These are phyloP conservation scores for Alentia gelatinosa DNA, from an alignment of 2,888 invertebrate species.

Conservation along the genomic window DNA sequence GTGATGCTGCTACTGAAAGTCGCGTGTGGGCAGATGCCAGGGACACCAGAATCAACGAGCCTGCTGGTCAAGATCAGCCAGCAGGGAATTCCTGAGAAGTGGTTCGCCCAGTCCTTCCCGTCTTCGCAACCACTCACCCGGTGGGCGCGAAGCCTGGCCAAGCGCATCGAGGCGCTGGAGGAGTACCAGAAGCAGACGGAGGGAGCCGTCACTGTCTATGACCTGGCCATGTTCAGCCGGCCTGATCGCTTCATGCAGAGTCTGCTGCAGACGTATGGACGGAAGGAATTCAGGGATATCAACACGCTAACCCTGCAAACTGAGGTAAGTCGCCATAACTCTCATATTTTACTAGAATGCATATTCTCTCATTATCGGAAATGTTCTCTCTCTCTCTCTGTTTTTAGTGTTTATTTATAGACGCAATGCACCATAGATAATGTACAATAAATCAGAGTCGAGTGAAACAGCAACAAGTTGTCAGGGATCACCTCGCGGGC, in stretches of 20 bases:
- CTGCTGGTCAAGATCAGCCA: conserved; percentile 65
- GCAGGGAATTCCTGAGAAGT: conserved; percentile 70
- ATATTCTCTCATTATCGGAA: no score
- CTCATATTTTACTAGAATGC: no score
- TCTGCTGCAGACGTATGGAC: conserved; percentile 72
- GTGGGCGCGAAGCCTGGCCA: conserved; percentile 70
- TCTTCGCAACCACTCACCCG: conserved; percentile 67
- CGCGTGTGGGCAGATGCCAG: conserved; percentile 25
- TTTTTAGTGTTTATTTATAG: no score
- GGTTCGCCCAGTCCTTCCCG: conserved; percentile 71
- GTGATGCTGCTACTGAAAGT: conserved; percentile 14
- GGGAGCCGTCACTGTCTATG: background rate
- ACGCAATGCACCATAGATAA: no score
- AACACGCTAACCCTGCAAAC: conserved; percentile 70
- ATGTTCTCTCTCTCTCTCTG: no score
- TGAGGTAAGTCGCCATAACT: conserved; percentile 75
- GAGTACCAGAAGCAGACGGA: conserved; percentile 62
- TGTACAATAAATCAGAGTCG: no score
- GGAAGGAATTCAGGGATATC: conserved; percentile 74
- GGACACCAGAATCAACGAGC: background rate
- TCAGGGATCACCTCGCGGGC: no score
- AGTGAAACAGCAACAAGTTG: no score
- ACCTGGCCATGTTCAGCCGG: conserved; percentile 71
- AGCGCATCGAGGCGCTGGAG: conserved; percentile 65
- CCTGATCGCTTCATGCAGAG: conserved; percentile 75